phyloP scores from a whole-genome alignment of 1,140 invertebrate genomes.

The Sitobion miscanthi region DNA sequence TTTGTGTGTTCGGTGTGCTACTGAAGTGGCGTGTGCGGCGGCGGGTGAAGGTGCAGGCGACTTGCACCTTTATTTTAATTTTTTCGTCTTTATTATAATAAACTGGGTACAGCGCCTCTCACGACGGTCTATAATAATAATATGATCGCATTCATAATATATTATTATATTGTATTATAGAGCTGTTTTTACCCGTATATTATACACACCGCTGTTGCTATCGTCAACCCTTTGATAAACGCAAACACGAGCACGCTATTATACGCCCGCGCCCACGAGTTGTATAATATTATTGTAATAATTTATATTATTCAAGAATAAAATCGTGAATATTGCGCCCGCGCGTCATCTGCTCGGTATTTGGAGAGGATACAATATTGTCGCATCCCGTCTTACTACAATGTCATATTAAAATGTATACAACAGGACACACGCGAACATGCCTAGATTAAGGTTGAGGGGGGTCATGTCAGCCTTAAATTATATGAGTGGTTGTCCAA shows the following conservation, averaged over 20 bases:
- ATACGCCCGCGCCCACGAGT: background rate
- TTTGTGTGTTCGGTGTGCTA: background rate
- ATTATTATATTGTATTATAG: background rate
- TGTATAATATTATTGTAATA: background rate
- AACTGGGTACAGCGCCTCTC: background rate
- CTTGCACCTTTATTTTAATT: background rate
- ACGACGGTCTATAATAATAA: background rate
- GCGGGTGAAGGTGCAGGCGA: background rate
- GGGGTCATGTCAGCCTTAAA: background rate
- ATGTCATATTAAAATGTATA: background rate
- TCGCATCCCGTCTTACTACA: background rate
- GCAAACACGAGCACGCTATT: background rate
- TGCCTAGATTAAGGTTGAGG: no score
- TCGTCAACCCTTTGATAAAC: background rate
- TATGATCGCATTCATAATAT: background rate
- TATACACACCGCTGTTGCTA: background rate
- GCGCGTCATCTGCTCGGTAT: background rate
- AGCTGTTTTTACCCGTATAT: background rate
- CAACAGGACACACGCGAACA: background rate
- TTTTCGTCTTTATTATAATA: background rate
- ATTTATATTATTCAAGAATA: background rate
- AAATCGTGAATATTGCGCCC: background rate
- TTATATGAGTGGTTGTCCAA: background rate
- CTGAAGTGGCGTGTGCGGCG: background rate
- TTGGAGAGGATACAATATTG: background rate